Base-by-base conservation (phyloP, 1,140 invertebrate genomes). In the Popillia japonica region DNA sequence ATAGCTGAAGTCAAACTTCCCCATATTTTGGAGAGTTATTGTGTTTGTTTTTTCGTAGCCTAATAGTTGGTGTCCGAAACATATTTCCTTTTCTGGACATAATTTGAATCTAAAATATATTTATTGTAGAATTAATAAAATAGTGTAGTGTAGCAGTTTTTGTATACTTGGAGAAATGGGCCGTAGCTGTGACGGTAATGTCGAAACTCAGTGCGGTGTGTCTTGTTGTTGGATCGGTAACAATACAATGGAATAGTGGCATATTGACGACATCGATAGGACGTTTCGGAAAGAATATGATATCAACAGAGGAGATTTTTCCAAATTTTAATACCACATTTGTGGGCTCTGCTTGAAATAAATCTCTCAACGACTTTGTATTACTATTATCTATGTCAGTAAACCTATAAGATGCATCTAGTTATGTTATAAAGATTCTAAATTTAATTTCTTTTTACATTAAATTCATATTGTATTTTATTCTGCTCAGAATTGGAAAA, bases 1-100 rank as follows among this genome's bases (percentile, higher is more conserved):
- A 77, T 81, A 85, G 22, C 79, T 77, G 75, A 85, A 85, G 9
- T 81, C 72, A 79, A 83, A 84, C 77, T 78, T 81, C 77, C 85
- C 85, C 2, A 44, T 80, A 79, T 86, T 86, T 40, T 64, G 78
- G 17, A 86, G 48, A 7, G 80, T 40, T 0, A 85, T 72, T 22
- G 64, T 77, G 41, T 81, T 79, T 22, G 59, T 61, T 64, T 79
- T 79, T 14, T 80, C 77, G 2, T 68, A 78, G 23, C 77, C 78
- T 14, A 85, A 75, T 10, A 83, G 77, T 76, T 83, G 81, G 40
- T 82, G 48, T 4, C 83, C 81, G 79, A 86, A 86, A 78, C 81
- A 75, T 11, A 86, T n/a, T 73, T 82, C 79, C 2, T 72, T 77
- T 9, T 77, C 23, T 34, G 85, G 85, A 68, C 81, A 84, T 17